A percentile compares a stretch with the other conserved stretches of the same genome.
phyloP scores from a whole-genome alignment of 2,113 vertebrate genomes.

The Lagenorhynchus albirostris region DNA sequence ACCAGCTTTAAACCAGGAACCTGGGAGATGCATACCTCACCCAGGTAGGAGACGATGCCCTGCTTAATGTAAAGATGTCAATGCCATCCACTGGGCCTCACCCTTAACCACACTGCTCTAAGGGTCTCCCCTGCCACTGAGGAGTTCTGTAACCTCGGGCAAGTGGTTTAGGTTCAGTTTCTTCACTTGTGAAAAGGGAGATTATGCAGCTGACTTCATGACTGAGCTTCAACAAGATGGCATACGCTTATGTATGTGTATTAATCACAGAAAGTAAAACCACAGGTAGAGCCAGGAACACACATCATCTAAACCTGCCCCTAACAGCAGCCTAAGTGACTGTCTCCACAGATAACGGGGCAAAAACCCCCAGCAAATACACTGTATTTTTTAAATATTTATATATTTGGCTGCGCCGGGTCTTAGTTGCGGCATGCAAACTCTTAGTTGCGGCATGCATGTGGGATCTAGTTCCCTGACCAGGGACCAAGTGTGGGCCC shows the following conservation, averaged over 20 bases:
- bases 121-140: neutral
- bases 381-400: neutral
- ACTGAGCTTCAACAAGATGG: neutral
- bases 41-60: neutral
- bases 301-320: neutral
- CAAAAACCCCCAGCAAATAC: neutral
- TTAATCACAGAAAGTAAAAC: neutral
- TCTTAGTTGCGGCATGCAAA: no score
- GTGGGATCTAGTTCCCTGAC: no score
- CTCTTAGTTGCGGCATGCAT: no score
- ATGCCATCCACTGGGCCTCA: fast-evolving
- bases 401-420: no score
- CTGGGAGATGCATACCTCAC: neutral
- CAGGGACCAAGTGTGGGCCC: no score
- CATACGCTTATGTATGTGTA: neutral
- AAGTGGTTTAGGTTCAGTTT: neutral
- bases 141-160: neutral
- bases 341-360: neutral
- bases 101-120: neutral
- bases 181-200: neutral
- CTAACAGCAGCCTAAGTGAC: neutral
- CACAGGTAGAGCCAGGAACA: neutral
- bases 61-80: neutral
- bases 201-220: neutral
- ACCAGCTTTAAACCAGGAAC: neutral